Percentiles rank a stretch among this genome's conserved stretches.
phyloP scores from a whole-genome alignment of 2,113 vertebrate species.

The Pantherophis guttatus region DNA sequence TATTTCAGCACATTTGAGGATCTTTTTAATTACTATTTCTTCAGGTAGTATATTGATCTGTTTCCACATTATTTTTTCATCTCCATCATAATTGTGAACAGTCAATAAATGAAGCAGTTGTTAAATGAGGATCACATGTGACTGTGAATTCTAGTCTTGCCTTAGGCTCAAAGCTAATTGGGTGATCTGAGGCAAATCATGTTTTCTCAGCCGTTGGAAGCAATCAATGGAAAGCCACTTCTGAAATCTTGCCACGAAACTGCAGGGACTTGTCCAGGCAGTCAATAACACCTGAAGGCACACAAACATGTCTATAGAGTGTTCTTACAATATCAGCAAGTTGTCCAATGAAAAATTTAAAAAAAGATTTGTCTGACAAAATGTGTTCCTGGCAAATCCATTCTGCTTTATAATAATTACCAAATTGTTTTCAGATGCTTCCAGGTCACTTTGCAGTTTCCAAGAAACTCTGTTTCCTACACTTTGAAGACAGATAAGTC shows the following conservation, averaged over 20 bases:
- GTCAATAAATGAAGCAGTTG: neutral
- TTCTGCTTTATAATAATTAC: neutral
- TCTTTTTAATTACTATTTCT: too few species aligned
- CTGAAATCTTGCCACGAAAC: neutral
- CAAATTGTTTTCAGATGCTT: neutral
- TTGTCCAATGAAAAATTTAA: neutral
- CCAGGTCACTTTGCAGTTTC: neutral
- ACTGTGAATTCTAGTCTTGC: neutral
- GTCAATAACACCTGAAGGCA: neutral
- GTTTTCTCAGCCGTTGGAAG: neutral
- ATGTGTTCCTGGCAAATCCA: neutral
- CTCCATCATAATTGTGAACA: neutral
- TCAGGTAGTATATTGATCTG: too few species aligned
- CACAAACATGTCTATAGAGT: neutral
- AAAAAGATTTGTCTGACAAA: neutral
- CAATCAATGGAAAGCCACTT: neutral
- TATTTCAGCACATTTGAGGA: too few species aligned
- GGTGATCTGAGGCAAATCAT: neutral
- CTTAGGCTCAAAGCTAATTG: neutral
- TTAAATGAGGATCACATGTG: neutral
- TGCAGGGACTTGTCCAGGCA: neutral
- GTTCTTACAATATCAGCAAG: neutral
- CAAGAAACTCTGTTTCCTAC: neutral
- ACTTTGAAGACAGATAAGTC: neutral
- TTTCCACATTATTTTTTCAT: neutral